Evolutionary conservation across 2,888 invertebrate genomes (phyloP).

Genomic region (Parelbella ahira): DNA sequence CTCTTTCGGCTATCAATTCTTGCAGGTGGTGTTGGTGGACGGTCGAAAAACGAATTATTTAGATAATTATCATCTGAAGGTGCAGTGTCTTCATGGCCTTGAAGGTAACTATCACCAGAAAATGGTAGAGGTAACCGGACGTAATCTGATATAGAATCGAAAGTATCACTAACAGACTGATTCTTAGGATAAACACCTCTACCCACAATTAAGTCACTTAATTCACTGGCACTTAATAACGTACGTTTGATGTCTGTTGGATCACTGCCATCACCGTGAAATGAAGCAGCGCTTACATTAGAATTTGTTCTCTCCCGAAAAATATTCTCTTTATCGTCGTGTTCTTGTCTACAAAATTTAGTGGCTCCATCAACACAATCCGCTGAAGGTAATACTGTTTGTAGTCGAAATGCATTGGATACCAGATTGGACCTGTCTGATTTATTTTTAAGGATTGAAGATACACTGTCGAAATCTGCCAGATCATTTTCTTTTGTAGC

Average conservation of each 20-base stretch:
- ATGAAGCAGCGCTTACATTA: conserved; percentile 89
- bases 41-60: conserved; percentile 73
- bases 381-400: conserved; percentile 46
- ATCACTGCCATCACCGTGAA: conserved; percentile 94
- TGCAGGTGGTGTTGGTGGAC: conserved; percentile 85
- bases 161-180: conserved; percentile 90
- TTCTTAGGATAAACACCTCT: conserved; percentile 85
- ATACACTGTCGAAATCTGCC: conserved; percentile 73
- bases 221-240: conserved; percentile 89
- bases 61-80: conserved; percentile 79
- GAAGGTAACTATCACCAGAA: conserved; percentile 79
- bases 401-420: conserved; percentile 44
- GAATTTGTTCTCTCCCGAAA: conserved; percentile 88
- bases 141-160: conserved; percentile 95
- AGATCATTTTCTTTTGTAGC: conserved; percentile 73
- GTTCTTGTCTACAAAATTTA: conserved; percentile 59
- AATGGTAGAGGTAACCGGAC: conserved; percentile 86
- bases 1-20: conserved; percentile 83
- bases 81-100: conserved; percentile 81
- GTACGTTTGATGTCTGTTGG: conserved; percentile 89
- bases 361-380: conserved; percentile 77
- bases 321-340: conserved; percentile 61
- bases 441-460: conserved; percentile 75
- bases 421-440: conserved; percentile 60
- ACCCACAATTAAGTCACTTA: conserved; percentile 91